Base-by-base conservation (phyloP, 2,113 vertebrate genomes). In the Craseonycteris thonglongyai region DNA sequence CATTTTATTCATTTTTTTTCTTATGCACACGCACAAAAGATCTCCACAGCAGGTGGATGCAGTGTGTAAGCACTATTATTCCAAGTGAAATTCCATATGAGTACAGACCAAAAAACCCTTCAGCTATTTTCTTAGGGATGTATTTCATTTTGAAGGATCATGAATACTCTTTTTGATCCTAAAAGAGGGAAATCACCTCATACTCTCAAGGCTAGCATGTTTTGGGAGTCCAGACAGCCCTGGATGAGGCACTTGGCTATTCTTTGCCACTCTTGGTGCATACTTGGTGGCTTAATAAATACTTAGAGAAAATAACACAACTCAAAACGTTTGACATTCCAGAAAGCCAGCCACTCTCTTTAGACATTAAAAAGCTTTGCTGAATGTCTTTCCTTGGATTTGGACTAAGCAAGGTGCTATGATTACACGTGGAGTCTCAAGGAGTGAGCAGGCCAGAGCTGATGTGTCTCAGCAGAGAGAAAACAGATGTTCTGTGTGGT, bases 261-360 rank as follows among this genome's bases (percentile, higher is more conserved):
- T 86, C 63, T 59, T 28, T n/a, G 49, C 40, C 6, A 30, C 1
- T 9, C 7, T 83, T 22, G 26, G 47, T 11, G 4, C 5, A 33
- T 42, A 16, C 3, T 38, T 28, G 30, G 51, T 51, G 3, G 3
- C 11, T 90, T 51, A 56, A 19, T 38, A 88, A 87, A 49, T 72
- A 59, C 10, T 51, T 75, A 93, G 18, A 21, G 68, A 85, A 72
- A 89, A 91, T 93, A 86, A 45, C 33, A 42, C 18, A 42, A 28
- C 5, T 75, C 10, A 30, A 61, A 78, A 51, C 0, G 0, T 21
- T 18, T 28, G 56, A 45, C 35, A 84, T 74, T 92, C 30, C 38
- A 63, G 49, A 94, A 88, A 59, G 8, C 21, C 42, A 74, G 24
- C 2, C 8, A 78, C 13, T 45, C 19, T 82, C 42, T 28, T 8